Percentiles rank a stretch among this genome's conserved stretches.
Conservation (phyloP, 2,888 invertebrate genomes). For the Brenthis daphne region DNA sequence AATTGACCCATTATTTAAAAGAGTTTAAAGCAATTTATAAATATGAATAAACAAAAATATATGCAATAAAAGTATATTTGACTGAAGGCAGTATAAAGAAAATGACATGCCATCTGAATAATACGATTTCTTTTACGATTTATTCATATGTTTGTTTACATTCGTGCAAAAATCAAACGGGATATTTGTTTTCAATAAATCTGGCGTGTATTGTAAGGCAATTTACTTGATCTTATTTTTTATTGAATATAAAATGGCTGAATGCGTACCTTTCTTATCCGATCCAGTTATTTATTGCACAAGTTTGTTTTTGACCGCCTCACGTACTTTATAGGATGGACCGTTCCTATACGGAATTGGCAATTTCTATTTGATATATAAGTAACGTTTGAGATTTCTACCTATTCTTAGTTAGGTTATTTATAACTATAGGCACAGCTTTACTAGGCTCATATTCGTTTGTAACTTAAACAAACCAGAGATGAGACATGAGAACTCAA, state of each 20-base stretch:
- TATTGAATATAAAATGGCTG: slow-evolving; percentile 79
- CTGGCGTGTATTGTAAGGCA: slow-evolving; percentile 65
- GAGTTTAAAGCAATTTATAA: background rate
- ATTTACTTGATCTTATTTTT: slow-evolving; percentile 77
- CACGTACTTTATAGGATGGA: slow-evolving; percentile 80
- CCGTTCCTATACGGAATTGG: slow-evolving; percentile 78
- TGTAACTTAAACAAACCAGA: no score
- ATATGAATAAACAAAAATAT: background rate
- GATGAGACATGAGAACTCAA: no score
- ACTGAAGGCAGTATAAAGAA: slow-evolving; percentile 1
- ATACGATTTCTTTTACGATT: slow-evolving; percentile 20
- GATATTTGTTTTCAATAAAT: slow-evolving; percentile 49
- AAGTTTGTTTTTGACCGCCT: slow-evolving; percentile 81
- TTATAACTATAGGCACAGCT: background rate
- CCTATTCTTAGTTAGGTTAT: background rate
- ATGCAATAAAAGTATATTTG: slow-evolving; percentile 5
- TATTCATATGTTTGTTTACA: slow-evolving; percentile 17
- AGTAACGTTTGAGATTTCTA: slow-evolving; percentile 21
- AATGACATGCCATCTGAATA: background rate
- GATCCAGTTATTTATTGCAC: slow-evolving; percentile 79
- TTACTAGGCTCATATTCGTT: no score
- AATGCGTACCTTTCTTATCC: slow-evolving; percentile 77
- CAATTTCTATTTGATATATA: slow-evolving; percentile 74
- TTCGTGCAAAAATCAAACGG: slow-evolving; percentile 15
- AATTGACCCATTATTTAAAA: no score